A percentile compares a stretch with the other conserved stretches of the same genome.
Conservation (phyloP, 2,797 vertebrate genomes). For the Sebastolobus altivelis region DNA sequence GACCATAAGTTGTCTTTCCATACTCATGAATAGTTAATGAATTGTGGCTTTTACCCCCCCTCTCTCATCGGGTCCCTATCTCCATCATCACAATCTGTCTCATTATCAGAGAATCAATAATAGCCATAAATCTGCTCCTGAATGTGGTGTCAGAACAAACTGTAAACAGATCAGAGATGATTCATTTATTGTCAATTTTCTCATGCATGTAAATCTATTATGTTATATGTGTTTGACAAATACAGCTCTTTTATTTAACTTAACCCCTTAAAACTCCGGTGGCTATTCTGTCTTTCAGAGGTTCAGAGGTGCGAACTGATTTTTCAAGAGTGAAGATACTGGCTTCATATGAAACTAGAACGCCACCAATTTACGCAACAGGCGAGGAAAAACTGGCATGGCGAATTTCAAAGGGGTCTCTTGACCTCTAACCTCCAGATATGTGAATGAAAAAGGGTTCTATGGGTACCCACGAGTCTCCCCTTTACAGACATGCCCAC, state of each 20-base stretch:
- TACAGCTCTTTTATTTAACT: background rate
- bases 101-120: conserved; percentile 74
- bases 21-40: conserved; percentile 83
- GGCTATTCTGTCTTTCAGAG: no score
- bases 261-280: background rate
- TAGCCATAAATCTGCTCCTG: conserved; percentile 64
- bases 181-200: conserved; percentile 42
- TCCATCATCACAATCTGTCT: conserved; percentile 65
- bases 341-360: no score
- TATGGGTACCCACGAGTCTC: no score
- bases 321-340: no score
- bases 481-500: no score
- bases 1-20: conserved; percentile 76
- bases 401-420: no score
- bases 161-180: conserved; percentile 49
- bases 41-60: conserved; percentile 28
- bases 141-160: conserved; percentile 48
- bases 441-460: no score
- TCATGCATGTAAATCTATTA: conserved; percentile 13
- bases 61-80: conserved; percentile 34
- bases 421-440: no score
- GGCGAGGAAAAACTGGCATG: no score
- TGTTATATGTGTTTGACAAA: conserved; percentile 1
- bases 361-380: no score
- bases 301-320: no score